These are phyloP conservation scores for Oscheius myriophilus DNA, from an alignment of 2,888 invertebrate species.

Conservation along the genomic window DNA sequence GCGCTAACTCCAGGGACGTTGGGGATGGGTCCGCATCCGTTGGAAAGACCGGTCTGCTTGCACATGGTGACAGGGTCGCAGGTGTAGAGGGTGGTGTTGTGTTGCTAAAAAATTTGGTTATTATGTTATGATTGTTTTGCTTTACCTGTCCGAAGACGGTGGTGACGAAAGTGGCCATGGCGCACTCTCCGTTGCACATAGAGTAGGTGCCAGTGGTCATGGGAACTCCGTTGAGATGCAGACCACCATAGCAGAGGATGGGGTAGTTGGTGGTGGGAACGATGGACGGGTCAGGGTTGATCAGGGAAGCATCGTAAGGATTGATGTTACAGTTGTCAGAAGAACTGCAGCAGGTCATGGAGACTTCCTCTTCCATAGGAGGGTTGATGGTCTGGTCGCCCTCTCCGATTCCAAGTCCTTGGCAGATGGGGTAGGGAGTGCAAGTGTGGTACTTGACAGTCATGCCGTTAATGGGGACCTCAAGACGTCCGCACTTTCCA, in stretches of 20 bases:
- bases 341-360: slow-evolving; percentile 46
- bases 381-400: slow-evolving; percentile 48
- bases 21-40: slow-evolving; percentile 22
- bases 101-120: not conserved
- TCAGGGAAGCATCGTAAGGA: slow-evolving; percentile 29
- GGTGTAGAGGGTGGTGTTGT: slow-evolving; percentile 36
- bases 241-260: slow-evolving; percentile 45
- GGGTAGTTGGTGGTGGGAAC: slow-evolving; percentile 51
- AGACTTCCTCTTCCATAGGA: slow-evolving; percentile 49
- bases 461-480: slow-evolving; percentile 36
- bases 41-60: slow-evolving; percentile 25
- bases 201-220: slow-evolving; percentile 35
- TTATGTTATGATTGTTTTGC: no score
- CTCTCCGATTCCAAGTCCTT: slow-evolving; percentile 37
- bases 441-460: slow-evolving; percentile 41
- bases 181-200: slow-evolving; percentile 34
- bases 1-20: slow-evolving; percentile 20
- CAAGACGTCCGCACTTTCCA: slow-evolving; percentile 49
- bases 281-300: slow-evolving; percentile 36
- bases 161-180: slow-evolving; percentile 29
- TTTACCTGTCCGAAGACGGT: slow-evolving; percentile 4
- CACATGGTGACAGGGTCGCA: slow-evolving; percentile 37
- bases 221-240: slow-evolving; percentile 42
- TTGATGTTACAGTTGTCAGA: slow-evolving; percentile 50
- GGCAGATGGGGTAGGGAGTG: slow-evolving; percentile 42